Base-by-base conservation (phyloP, 2,113 vertebrate species). In the Chrysemys picta region DNA sequence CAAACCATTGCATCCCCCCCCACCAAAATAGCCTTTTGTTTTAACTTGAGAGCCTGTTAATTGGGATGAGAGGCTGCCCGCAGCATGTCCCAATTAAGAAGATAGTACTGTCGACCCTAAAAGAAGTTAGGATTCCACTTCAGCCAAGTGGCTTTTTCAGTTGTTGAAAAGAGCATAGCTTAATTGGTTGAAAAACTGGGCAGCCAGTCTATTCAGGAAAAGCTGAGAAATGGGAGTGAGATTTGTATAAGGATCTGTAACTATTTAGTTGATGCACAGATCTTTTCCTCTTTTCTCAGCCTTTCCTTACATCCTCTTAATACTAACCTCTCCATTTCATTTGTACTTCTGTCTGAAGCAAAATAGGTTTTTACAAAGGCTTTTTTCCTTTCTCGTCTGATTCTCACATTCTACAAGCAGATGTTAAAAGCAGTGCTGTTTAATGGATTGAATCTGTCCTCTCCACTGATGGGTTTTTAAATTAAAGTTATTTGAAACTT, bases 401-500 rank as follows among this genome's bases (percentile, higher is more conserved):
- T 79, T 89, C 94, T 95, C 75, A 57, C 85, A 82, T 84, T 13
- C 8, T 88, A 85, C 4, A 93, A 83, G 8, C 27, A 91, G 84
- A 94, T 79, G 31, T 91, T 82, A 91, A 93, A 96, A 92, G 42
- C 78, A 86, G 85, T 45, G 24, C 11, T 78, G 24, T 78, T 88
- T 91, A 92, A 93, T 94, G 31, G 8, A 85, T 65, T 84, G 62
- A 93, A 82, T 95, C 62, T 94, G 72, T 79, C 88, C 79, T 86
- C 27, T 93, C 45, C 19, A 47, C 72, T 96, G 93, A 78, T 65
- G n/a, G 17, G 12, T 31, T 94, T 97, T 94, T 50, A 91, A 96
- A 96, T 93, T 86, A 87, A 93, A 88, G 72, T 62, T 81, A 87
- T 95, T 65, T 92, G 81, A 96, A 97, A 93, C 42, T 91, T 95